Base-by-base conservation (phyloP, 2,113 vertebrate genomes). In the Eulacestoma nigropectus region DNA sequence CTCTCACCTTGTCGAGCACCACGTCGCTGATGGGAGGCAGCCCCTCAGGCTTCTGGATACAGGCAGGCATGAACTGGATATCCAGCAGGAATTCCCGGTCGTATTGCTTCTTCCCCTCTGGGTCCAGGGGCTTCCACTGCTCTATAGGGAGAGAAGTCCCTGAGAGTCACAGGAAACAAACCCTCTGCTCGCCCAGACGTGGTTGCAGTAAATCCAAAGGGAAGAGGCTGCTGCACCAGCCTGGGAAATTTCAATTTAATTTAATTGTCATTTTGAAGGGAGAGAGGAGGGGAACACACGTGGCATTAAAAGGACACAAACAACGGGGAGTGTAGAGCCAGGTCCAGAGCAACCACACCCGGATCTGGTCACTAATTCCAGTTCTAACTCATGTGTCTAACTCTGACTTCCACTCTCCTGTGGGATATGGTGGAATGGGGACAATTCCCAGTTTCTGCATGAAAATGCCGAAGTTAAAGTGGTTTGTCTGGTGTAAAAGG, bases 21-120 rank as follows among this genome's bases (percentile, higher is more conserved):
- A 99, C 99, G 7, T 99, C 99, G 5, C 99, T 99, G 96, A 99
- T 99, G 22, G 98, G 98, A 47, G 99, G 99, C 69, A 99, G 97
- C 20, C 99, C 99, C 88, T 99, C 99, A 0, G 99, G 99, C 77
- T 99, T 99, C 93, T 99, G 99, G 76, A 99, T 93, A 55, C 99
- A 99, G 60, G 99, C 99, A 6, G 99, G 98, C 98, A 99, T 99
- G 97, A 98, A 99, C 98, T 99, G 99, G 96, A 99, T 99, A 68
- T 99, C 98, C 90, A 99, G 96, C 39, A 99, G 97, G 97, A 99
- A 99, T 42, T 99, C 98, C 67, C 99, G 97, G 96, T 98, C 96
- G 7, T 99, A 99, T 94, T 99, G 99, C 78, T 98, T 98, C 97
- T 99, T 99, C 83, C 99, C 99, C 76, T 98, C 98, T 0, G 97